Percentiles rank a stretch among this genome's conserved stretches.
phyloP scores from a whole-genome alignment of 1,140 invertebrate genomes.

The Drosophila varians region DNA sequence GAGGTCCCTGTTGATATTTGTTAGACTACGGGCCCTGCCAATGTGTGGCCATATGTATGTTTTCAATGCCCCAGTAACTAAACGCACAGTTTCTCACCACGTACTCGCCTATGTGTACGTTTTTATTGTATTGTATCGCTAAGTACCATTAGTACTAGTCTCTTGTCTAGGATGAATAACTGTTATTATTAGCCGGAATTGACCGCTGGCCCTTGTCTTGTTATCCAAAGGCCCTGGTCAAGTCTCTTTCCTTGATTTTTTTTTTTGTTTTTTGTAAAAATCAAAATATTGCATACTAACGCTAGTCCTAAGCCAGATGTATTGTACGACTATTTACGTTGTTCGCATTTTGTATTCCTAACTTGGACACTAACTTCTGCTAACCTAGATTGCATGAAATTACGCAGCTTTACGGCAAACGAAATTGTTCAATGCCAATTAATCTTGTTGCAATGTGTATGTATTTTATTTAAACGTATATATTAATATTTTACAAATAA shows the following conservation, averaged over 20 bases:
- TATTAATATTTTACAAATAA: constrained; percentile 65
- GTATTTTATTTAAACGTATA: constrained; percentile 71
- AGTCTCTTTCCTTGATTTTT: constrained; percentile 46
- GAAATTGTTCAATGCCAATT: constrained; percentile 46
- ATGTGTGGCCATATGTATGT: constrained; percentile 44
- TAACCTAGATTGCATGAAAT: constrained; percentile 47
- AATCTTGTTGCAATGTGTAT: constrained; percentile 72
- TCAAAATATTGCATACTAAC: constrained; percentile 36
- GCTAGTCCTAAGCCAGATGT: constrained; percentile 37
- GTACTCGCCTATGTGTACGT: constrained; percentile 42
- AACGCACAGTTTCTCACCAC: constrained; percentile 47
- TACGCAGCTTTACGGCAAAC: constrained; percentile 42
- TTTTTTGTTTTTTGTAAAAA: constrained; percentile 25
- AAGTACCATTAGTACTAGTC: constrained; percentile 54
- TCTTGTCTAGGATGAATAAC: constrained; percentile 47
- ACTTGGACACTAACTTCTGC: constrained; percentile 45
- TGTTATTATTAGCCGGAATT: constrained; percentile 66
- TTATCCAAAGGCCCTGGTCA: constrained; percentile 56
- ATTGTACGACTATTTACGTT: constrained; percentile 36
- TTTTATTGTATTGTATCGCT: constrained; percentile 68
- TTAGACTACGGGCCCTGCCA: constrained; percentile 22
- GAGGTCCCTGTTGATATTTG: constrained; percentile 51
- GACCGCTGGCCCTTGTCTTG: constrained; percentile 46
- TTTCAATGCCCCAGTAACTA: constrained; percentile 53
- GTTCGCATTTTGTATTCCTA: constrained; percentile 58